Percentiles rank a stretch among this genome's conserved stretches.
Conservation (phyloP, 2,797 vertebrate genomes). For the Amphiprion clarkii region DNA sequence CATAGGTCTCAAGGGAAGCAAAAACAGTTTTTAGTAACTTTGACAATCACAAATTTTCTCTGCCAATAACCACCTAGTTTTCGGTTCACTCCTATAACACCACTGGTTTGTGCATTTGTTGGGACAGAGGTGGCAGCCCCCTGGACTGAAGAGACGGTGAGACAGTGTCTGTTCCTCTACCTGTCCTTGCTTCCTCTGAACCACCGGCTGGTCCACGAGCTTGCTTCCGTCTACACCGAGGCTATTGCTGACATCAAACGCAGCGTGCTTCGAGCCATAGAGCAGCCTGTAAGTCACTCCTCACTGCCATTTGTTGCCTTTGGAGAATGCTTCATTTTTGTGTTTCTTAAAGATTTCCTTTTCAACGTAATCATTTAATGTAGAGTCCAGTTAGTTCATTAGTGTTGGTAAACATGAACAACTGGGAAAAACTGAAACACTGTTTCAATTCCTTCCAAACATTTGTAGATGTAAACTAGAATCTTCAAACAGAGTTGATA, state of each 20-base stretch:
- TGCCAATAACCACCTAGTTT: neutral
- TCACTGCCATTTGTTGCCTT: too few species aligned
- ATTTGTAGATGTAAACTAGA: neutral
- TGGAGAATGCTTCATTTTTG: neutral
- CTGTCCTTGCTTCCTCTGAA: slow-evolving; percentile 94
- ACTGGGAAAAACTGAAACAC: too few species aligned
- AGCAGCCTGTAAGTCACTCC: slow-evolving; percentile 89
- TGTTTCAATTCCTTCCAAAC: neutral
- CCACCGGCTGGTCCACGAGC: slow-evolving; percentile 94
- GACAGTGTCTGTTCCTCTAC: slow-evolving; percentile 96
- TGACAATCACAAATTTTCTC: too few species aligned
- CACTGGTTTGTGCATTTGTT: slow-evolving; percentile 23
- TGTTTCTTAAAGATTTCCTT: neutral
- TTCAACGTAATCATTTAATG: neutral
- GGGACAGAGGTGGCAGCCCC: slow-evolving; percentile 93
- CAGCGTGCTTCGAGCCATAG: slow-evolving; percentile 93
- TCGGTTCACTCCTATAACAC: neutral
- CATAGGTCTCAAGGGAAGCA: too few species aligned
- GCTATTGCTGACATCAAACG: slow-evolving; percentile 98
- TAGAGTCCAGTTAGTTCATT: neutral
- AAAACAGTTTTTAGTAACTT: too few species aligned
- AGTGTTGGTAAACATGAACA: neutral
- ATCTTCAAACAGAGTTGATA: neutral
- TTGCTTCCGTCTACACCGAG: slow-evolving; percentile 95
- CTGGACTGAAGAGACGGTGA: slow-evolving; percentile 96